These are phyloP conservation scores for Gorilla gorilla DNA, from an alignment of 2,113 vertebrate species.

Conservation along the genomic window DNA sequence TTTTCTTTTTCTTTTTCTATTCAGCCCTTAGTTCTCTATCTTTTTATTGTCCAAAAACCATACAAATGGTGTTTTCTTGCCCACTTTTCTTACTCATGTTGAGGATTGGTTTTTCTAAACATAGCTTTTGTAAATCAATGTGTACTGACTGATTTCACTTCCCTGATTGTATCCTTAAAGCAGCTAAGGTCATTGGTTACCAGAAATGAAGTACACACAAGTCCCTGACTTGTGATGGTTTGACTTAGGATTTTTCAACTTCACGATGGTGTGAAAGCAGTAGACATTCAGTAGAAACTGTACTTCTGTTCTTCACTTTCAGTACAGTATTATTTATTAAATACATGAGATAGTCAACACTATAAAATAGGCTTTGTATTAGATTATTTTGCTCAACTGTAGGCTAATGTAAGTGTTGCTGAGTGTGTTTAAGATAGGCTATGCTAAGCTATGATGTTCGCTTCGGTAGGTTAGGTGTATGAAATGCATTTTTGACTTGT, in stretches of 20 bases:
- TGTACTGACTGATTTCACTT: conserved; percentile 11
- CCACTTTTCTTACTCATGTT: not conserved
- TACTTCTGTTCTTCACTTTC: not conserved
- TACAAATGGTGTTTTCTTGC: not conserved
- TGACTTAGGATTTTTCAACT: not conserved
- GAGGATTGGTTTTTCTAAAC: conserved; percentile 21
- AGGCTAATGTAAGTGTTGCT: not conserved
- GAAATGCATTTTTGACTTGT: not conserved
- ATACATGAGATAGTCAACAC: not conserved
- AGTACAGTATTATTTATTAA: not conserved
- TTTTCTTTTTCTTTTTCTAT: too few species aligned
- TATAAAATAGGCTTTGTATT: not conserved
- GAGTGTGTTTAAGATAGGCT: not conserved
- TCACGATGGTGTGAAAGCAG: not conserved
- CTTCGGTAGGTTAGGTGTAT: not conserved
- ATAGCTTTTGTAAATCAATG: not conserved
- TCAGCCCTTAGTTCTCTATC: not conserved
- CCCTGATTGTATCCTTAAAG: not conserved
- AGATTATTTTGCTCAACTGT: not conserved
- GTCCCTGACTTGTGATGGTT: not conserved
- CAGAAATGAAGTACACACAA: not conserved
- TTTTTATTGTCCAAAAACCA: not conserved
- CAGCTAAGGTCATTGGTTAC: not conserved
- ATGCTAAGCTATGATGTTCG: not conserved
- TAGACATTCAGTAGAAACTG: not conserved